Conservation (phyloP, 2,797 vertebrate species). For the Chaenodraco wilsoni region DNA sequence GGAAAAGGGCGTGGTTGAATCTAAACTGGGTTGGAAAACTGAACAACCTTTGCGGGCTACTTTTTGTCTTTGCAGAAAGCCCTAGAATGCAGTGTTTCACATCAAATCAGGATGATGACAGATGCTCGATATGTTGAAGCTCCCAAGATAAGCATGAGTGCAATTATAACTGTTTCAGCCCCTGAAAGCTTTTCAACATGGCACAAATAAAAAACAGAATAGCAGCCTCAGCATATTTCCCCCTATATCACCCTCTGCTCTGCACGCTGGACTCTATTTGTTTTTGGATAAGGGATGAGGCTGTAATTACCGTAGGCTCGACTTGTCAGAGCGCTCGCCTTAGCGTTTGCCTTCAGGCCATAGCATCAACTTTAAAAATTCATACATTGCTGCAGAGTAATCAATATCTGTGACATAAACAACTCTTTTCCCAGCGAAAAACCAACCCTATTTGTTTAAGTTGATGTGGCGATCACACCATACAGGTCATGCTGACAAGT, state of each 20-base stretch:
- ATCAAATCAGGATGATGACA: neutral
- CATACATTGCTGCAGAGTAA: constrained; percentile 41
- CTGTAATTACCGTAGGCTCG: constrained; percentile 43
- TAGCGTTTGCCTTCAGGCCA: constrained; percentile 43
- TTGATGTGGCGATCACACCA: neutral
- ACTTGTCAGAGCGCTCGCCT: constrained; percentile 37
- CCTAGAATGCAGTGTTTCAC: constrained; percentile 2
- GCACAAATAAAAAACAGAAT: neutral
- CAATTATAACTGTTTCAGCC: constrained; percentile 18
- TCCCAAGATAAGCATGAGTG: neutral
- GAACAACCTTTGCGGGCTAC: too few relatives aligned
- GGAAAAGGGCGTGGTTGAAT: too few relatives aligned
- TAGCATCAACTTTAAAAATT: constrained; percentile 55
- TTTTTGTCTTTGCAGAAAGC: too few relatives aligned
- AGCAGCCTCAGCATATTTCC: constrained; percentile 17
- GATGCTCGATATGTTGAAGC: constrained; percentile 4
- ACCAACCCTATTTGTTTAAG: constrained; percentile 14
- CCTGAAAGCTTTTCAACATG: neutral
- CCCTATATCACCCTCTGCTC: neutral
- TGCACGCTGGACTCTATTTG: constrained; percentile 1
- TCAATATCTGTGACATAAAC: constrained; percentile 43
- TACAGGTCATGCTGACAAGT: neutral
- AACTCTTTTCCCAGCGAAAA: constrained; percentile 21
- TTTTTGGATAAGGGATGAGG: constrained; percentile 11
- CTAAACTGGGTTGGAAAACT: too few relatives aligned